phyloP scores from a whole-genome alignment of 2,113 vertebrate genomes.

The Muscicapa adusta region DNA sequence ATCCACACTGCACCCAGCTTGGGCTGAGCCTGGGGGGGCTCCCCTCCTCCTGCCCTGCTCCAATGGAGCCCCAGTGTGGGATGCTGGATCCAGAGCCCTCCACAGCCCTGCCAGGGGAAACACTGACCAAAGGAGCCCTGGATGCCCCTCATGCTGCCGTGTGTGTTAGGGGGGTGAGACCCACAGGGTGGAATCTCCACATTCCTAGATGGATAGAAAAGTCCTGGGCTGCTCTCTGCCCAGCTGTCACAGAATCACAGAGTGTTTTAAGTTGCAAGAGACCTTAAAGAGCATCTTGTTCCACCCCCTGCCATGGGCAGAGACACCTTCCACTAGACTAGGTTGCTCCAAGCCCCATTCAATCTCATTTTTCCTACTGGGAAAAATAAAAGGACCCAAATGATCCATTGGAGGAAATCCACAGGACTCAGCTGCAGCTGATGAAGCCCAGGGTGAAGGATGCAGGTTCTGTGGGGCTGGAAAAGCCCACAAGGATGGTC shows the following conservation, averaged over 20 bases:
- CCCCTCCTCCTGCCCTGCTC: neutral
- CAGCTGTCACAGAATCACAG: neutral
- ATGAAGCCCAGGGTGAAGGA: neutral
- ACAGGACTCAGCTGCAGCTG: neutral
- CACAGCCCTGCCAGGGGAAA: neutral
- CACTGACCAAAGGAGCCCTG: neutral
- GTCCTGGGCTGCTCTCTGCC: neutral
- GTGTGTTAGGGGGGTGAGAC: fast-evolving
- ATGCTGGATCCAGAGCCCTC: neutral
- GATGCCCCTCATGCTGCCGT: fast-evolving
- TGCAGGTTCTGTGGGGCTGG: neutral
- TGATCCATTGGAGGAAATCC: neutral
- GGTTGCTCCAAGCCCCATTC: neutral
- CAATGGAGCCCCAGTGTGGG: fast-evolving
- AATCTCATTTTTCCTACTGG: neutral
- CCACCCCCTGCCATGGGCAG: neutral
- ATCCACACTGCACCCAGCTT: neutral
- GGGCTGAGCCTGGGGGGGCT: neutral
- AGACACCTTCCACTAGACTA: neutral
- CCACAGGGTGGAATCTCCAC: neutral
- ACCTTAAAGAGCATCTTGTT: neutral
- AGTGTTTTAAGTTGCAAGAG: neutral
- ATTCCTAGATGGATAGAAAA: neutral
- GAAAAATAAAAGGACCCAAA: neutral
- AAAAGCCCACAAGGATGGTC: neutral